Percentiles rank a stretch among this genome's conserved stretches.
Conservation (phyloP, 2,888 invertebrate species). For the Eustalomyia histrio region DNA sequence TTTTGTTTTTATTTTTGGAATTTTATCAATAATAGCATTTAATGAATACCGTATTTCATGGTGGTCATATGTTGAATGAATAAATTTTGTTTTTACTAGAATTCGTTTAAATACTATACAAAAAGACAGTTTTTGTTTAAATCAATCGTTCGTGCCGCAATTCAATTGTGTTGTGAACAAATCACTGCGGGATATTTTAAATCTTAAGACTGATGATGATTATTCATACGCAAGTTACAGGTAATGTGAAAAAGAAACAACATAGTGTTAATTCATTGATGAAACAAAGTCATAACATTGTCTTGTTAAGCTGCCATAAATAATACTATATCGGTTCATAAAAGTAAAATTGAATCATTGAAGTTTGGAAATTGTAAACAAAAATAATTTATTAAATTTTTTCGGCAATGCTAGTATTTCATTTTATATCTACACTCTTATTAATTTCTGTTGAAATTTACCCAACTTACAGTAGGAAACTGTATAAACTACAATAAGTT, state of each 20-base stretch:
- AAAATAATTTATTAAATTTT: too few relatives aligned
- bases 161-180: conserved; percentile 37
- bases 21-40: too few relatives aligned
- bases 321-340: background rate
- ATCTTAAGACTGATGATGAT: conserved; percentile 15
- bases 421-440: too few relatives aligned
- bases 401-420: too few relatives aligned
- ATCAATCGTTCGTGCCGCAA: conserved; percentile 39
- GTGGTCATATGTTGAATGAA: background rate
- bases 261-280: conserved; percentile 34
- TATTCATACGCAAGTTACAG: conserved; percentile 28
- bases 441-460: too few relatives aligned
- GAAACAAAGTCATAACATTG: conserved; percentile 36
- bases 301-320: conserved; percentile 17
- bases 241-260: background rate
- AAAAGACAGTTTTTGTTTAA: conserved; percentile 11
- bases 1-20: background rate
- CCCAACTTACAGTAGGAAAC: too few relatives aligned
- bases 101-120: conserved; percentile 8
- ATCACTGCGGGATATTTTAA: conserved; percentile 44
- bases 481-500: too few relatives aligned
- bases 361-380: too few relatives aligned
- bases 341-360: too few relatives aligned
- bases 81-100: conserved; percentile 17
- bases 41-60: conserved; percentile 2